Base-by-base conservation (phyloP, 2,888 invertebrate genomes). In the Tipula helvola region DNA sequence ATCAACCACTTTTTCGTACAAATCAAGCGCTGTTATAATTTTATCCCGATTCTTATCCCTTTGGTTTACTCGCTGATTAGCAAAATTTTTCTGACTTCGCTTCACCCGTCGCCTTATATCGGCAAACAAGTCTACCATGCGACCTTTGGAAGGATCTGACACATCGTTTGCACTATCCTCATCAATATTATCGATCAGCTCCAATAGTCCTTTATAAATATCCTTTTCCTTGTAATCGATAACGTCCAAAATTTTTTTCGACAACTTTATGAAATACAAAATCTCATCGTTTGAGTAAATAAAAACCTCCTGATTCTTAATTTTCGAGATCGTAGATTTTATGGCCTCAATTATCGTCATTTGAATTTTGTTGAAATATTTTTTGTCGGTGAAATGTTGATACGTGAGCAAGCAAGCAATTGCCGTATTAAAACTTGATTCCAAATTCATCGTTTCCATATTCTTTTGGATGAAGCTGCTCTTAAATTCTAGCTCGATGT, bases 391-490 rank as follows among this genome's bases (percentile, higher is more conserved):
- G 5, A 84, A 84, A n/a, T 84, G 84, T 12, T 84, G 84, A 44
- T 42, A 85, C 12, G 85, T 85, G 1, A 85, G 18, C 1, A 85
- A 12, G 18, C 85, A 44, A 2, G 41, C 85, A 18, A 85, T 42
- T 18, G 85, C 85, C 42, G 85, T 18, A 42, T 41, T 85, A 44
- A 85, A 85, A 42, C 85, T 85, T 2, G 85, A 18, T 18, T 85
- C 85, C 18, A 85, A 85, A 42, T 85, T 42, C 85, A 85, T 85
- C 5, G 39, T 85, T 85, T 39, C 85, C 85, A 85, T 85, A 44
- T 85, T 85, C 18, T 85, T 85, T 18, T 44, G 39, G 10, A 85
- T 18, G 18, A 42, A 85, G 18, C 42, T 42, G 0, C 8, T 18
- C 42, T 85, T 85, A 85, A 42, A 85, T 85, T 42, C 18, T 0